Base-by-base conservation (phyloP, 2,113 vertebrate genomes). In the Macroglossus sobrinus region DNA sequence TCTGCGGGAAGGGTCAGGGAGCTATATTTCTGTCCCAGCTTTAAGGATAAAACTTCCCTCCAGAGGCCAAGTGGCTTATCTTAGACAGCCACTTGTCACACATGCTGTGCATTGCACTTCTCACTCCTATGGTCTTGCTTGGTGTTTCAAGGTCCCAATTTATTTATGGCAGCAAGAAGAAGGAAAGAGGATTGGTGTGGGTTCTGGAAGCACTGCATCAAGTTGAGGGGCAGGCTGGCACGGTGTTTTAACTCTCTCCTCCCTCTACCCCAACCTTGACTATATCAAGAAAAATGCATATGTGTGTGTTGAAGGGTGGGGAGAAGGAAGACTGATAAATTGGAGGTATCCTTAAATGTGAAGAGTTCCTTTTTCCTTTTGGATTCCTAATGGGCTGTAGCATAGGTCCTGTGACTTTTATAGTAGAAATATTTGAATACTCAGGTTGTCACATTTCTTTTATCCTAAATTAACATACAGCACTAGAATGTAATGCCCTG, bases 81-180 rank as follows among this genome's bases (percentile, higher is more conserved):
- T 66, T 13, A 19, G 64, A 40, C 10, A 28, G 78, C 18, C 40
- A 0, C 15, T 3, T 1, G 16, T 63, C 72, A 43, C 84, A 30
- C 22, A 50, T 0, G 1, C 14, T 7, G 43, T 35, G 57, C 38
- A 0, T 10, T 6, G 61, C 28, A 1, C 26, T 15, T 47, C 78
- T 43, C 28, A 4, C 4, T 10, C 19, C 1, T 1, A 0, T 4
- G 55, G 19, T 63, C 59, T 61, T 30, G 40, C 24, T 10, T 24
- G 43, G 21, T 16, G 45, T 63, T 47, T 61, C n/a, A 11, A n/a
- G 66, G 85, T 10, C 38, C 61, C 57, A 61, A 19, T 14, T 9
- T 75, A 68, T 33, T 12, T 1, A 7, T 21, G 50, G 53, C 30
- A 47, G 47, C 13, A 2, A 18, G 30, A 57, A 26, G 28, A 21